These are phyloP conservation scores for Netelia inedita DNA, from an alignment of 2,888 invertebrate genomes.

Conservation along the genomic window DNA sequence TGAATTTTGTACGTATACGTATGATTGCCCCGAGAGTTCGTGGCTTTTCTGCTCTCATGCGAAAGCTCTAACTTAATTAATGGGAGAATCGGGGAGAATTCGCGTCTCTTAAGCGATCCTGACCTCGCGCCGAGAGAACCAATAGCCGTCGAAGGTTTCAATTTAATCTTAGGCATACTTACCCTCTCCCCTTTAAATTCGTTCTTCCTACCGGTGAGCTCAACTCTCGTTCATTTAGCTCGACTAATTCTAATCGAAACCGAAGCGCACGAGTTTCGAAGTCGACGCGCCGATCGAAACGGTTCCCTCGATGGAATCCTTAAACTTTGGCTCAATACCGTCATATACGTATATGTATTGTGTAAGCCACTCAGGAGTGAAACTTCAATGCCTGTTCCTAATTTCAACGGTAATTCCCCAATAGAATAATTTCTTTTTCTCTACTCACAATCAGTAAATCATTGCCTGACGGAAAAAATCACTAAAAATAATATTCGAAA, in stretches of 20 bases:
- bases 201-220: constrained; percentile 23
- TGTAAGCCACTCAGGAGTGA: not conserved
- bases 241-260: constrained; percentile 67
- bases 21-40: constrained; percentile 11
- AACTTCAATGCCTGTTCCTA: not conserved
- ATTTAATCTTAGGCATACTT: constrained; percentile 60
- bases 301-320: constrained; percentile 39
- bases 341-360: not conserved
- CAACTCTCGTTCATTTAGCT: constrained; percentile 54
- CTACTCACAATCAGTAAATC: too few species aligned
- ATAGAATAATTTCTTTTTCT: not conserved
- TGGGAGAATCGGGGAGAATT: constrained; percentile 9
- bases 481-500: too few species aligned
- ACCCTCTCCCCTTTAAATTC: constrained; percentile 21
- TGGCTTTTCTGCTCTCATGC: constrained; percentile 26
- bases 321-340: constrained; percentile 16
- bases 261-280: constrained; percentile 57
- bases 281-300: constrained; percentile 23
- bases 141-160: constrained; percentile 67
- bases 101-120: constrained; percentile 56
- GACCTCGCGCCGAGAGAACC: constrained; percentile 54
- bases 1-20: not conserved
- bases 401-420: not conserved
- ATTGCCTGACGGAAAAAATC: too few species aligned
- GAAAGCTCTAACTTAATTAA: constrained; percentile 64